Percentiles rank a stretch among this genome's conserved stretches.
Conservation (phyloP, 2,797 vertebrate genomes). For the Diplodus sargus region DNA sequence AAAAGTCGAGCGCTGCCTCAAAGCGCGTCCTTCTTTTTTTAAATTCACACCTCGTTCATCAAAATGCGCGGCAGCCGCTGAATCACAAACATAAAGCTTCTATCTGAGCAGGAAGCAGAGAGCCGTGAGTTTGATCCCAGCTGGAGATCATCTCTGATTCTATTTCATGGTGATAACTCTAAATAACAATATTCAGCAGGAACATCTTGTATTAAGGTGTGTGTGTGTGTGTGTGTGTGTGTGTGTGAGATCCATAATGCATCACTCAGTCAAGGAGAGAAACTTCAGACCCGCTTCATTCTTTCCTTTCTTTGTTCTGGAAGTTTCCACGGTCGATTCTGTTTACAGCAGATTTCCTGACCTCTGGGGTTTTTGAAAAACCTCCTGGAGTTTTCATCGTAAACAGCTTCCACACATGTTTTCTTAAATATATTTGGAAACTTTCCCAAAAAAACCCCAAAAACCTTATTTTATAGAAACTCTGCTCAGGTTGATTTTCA, state of each 20-base stretch:
- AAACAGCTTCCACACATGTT: neutral
- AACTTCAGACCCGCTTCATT: constrained; percentile 23
- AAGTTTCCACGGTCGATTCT: constrained; percentile 6
- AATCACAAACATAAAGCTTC: constrained; percentile 26
- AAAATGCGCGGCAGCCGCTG: constrained; percentile 18
- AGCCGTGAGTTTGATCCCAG: constrained; percentile 52
- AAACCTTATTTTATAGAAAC: neutral
- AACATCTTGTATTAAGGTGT: constrained; percentile 23
- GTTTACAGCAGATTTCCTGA: constrained; percentile 7
- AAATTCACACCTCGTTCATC: constrained; percentile 32
- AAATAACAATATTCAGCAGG: constrained; percentile 55
- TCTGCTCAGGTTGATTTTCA: neutral
- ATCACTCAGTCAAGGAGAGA: constrained; percentile 16
- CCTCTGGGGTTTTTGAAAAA: neutral
- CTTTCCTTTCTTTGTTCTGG: neutral
- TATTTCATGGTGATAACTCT: constrained; percentile 50
- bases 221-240: constrained; percentile 11
- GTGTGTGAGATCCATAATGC: constrained; percentile 45
- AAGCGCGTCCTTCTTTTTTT: neutral
- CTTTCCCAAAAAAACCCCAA: neutral
- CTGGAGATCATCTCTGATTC: constrained; percentile 59
- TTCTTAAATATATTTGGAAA: neutral
- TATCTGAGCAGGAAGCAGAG: constrained; percentile 14
- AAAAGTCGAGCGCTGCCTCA: no score
- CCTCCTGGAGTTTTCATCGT: neutral